Percentiles rank a stretch among this genome's conserved stretches.
phyloP scores from a whole-genome alignment of 1,140 invertebrate genomes.

The Cryptotermes secundus region DNA sequence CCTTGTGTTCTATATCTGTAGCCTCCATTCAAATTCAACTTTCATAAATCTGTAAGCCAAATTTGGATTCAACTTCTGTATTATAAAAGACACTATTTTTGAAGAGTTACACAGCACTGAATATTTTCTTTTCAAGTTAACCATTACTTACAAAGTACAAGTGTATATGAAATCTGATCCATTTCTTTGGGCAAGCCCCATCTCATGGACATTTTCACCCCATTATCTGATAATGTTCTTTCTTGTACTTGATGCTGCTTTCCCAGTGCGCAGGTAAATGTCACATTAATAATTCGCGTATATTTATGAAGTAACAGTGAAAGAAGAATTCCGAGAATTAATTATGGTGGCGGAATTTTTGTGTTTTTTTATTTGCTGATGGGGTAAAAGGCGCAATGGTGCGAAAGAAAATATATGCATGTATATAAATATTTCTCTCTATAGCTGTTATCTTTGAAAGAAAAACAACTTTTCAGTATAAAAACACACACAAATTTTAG shows the following conservation, averaged over 20 bases:
- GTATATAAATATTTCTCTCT: constrained; percentile 16
- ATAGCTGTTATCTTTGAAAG: neutral
- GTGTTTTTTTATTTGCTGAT: constrained; percentile 11
- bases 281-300: neutral
- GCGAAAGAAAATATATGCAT: constrained; percentile 7
- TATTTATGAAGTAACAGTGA: constrained; percentile 14
- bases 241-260: neutral
- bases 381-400: neutral
- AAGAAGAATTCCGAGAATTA: constrained; percentile 2
- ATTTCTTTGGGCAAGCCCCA: neutral
- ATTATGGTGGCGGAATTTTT: constrained; percentile 11
- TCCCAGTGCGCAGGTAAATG: constrained; percentile 13
- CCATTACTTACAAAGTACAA: constrained; percentile 11
- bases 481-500: constrained; percentile 6
- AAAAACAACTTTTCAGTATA: neutral
- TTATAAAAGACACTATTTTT: neutral
- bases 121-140: neutral
- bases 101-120: neutral
- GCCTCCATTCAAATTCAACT: neutral
- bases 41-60: neutral
- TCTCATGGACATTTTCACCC: neutral
- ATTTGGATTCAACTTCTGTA: neutral
- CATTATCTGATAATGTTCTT: constrained; percentile 10
- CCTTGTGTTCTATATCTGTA: neutral
- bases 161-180: neutral